A percentile compares a stretch with the other conserved stretches of the same genome.
Evolutionary conservation across 1,140 invertebrate species (phyloP).

Genomic region (Euwallacea similis): DNA sequence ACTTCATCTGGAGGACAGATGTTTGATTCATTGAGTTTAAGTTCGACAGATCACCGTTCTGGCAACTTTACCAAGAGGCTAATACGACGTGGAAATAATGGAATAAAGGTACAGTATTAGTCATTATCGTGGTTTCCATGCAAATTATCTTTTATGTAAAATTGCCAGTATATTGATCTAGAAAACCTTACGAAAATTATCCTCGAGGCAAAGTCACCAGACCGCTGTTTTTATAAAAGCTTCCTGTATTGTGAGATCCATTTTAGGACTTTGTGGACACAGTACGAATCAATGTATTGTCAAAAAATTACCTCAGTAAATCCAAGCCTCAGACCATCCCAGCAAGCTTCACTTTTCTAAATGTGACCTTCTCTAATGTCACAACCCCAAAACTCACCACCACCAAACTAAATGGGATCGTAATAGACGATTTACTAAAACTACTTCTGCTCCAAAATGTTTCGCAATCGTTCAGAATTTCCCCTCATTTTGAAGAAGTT

Average conservation of each 20-base stretch:
- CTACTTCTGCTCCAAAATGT: constrained; percentile 43
- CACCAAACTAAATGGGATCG: constrained; percentile 42
- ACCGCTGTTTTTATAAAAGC: not conserved
- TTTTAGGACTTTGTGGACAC: constrained; percentile 36
- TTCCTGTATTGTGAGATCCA: not conserved
- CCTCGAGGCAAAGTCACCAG: no score
- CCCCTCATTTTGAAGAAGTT: constrained; percentile 40
- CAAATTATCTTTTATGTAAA: no score
- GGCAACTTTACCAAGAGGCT: no score
- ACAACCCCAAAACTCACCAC: constrained; percentile 30
- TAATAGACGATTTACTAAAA: constrained; percentile 41
- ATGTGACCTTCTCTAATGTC: constrained; percentile 42
- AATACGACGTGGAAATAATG: no score
- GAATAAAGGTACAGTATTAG: no score
- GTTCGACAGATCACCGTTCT: no score
- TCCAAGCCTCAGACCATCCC: constrained; percentile 45
- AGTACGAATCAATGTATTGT: constrained; percentile 39
- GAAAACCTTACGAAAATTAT: no score
- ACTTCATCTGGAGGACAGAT: no score
- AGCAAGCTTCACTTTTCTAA: constrained; percentile 40
- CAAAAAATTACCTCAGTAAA: constrained; percentile 51
- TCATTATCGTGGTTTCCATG: no score
- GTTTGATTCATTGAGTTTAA: no score
- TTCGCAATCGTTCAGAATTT: constrained; percentile 47
- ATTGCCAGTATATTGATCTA: no score